Percentiles rank a stretch among this genome's conserved stretches.
phyloP scores from a whole-genome alignment of 2,797 vertebrate genomes.

The Scyliorhinus canicula region DNA sequence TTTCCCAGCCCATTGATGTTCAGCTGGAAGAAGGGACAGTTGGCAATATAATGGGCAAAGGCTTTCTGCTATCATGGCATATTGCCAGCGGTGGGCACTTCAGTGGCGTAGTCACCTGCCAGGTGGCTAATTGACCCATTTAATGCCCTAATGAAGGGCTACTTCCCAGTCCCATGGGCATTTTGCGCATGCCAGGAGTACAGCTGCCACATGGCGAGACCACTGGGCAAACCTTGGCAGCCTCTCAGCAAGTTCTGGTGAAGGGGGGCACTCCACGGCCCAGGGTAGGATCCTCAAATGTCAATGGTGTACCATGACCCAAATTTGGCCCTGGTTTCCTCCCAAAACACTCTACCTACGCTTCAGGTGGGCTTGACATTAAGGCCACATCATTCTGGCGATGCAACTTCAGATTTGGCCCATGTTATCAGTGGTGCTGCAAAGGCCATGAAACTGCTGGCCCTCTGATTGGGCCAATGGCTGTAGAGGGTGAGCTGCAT shows the following conservation, averaged over 20 bases:
- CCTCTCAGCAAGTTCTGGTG: background rate
- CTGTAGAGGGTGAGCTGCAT: background rate
- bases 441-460: background rate
- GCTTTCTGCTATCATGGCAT: too few species aligned
- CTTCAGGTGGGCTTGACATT: background rate
- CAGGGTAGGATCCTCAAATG: background rate
- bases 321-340: background rate
- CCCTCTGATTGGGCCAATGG: too few species aligned
- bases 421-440: background rate
- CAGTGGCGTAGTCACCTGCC: too few species aligned
- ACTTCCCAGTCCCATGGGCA: background rate
- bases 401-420: background rate
- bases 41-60: background rate
- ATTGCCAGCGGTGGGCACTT: too few species aligned
- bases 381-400: background rate
- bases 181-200: background rate
- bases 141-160: background rate
- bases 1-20: background rate
- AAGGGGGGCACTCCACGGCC: background rate
- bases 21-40: background rate
- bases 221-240: background rate
- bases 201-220: background rate
- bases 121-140: background rate
- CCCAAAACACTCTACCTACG: background rate
- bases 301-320: background rate